Evolutionary conservation across 2,797 vertebrate species (phyloP).

Genomic region (Perodicticus potto): DNA sequence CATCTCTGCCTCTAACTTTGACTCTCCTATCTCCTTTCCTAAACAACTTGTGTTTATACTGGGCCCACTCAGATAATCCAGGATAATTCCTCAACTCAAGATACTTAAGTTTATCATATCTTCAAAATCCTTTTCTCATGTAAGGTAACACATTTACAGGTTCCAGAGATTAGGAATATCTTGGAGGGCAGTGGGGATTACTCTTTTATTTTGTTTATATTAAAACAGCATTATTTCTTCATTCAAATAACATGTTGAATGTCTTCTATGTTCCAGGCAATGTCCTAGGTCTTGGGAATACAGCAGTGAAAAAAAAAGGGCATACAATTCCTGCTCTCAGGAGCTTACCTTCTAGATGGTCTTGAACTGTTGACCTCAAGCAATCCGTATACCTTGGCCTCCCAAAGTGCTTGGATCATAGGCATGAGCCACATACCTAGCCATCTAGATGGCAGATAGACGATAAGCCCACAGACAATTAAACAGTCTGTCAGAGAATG

Average conservation of each 20-base stretch:
- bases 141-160: background rate
- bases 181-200: background rate
- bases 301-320: background rate
- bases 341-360: background rate
- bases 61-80: background rate
- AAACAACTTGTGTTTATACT: background rate
- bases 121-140: background rate
- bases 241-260: background rate
- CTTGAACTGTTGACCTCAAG: background rate
- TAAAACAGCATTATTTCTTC: background rate
- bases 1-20: background rate
- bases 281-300: constrained; percentile 11
- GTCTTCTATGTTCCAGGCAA: background rate
- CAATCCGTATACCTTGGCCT: background rate
- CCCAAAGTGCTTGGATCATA: background rate
- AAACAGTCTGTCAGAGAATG: background rate
- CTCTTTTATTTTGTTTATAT: background rate
- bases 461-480: background rate
- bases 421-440: background rate
- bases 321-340: background rate
- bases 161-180: background rate
- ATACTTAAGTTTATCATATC: background rate
- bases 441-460: background rate
- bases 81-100: background rate
- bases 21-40: background rate